These are phyloP conservation scores for Bruchidius siliquastri DNA, from an alignment of 2,888 invertebrate species.

Conservation along the genomic window DNA sequence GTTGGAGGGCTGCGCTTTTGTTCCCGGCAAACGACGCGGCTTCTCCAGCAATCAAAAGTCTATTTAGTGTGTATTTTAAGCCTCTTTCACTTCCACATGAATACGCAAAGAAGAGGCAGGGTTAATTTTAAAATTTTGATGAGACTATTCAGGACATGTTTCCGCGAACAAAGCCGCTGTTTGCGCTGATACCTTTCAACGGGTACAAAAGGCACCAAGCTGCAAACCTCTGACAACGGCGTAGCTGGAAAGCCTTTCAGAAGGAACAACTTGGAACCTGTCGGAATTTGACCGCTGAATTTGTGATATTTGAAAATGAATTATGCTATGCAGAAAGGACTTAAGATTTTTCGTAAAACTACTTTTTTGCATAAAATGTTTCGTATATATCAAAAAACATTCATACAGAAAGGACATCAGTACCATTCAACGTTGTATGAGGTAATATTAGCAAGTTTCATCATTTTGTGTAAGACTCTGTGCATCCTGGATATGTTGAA, in stretches of 20 bases:
- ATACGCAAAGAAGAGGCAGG: slow-evolving; percentile 18
- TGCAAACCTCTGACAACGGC: background rate
- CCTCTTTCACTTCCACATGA: slow-evolving; percentile 15
- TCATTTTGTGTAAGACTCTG: too few relatives aligned
- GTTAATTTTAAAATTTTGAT: slow-evolving; percentile 36
- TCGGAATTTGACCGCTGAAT: too few relatives aligned
- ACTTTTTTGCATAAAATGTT: too few relatives aligned
- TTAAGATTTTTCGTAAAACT: too few relatives aligned
- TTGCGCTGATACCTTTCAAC: background rate
- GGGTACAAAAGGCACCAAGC: background rate
- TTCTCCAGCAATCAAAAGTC: slow-evolving; percentile 13
- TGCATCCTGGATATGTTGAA: too few relatives aligned
- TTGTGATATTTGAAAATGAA: too few relatives aligned
- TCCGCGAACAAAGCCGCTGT: slow-evolving; percentile 19
- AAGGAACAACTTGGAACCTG: background rate
- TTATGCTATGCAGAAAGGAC: too few relatives aligned
- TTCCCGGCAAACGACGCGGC: slow-evolving; percentile 3
- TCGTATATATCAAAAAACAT: too few relatives aligned
- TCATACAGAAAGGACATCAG: too few relatives aligned
- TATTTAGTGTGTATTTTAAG: slow-evolving; percentile 8
- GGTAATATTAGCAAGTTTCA: too few relatives aligned
- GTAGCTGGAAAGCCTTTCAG: background rate
- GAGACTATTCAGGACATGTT: slow-evolving; percentile 25
- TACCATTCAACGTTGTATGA: too few relatives aligned
- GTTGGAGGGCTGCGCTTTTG: slow-evolving; percentile 5